Evolutionary conservation across 1,140 invertebrate genomes (phyloP).

Genomic region (Danaus melanippus): DNA sequence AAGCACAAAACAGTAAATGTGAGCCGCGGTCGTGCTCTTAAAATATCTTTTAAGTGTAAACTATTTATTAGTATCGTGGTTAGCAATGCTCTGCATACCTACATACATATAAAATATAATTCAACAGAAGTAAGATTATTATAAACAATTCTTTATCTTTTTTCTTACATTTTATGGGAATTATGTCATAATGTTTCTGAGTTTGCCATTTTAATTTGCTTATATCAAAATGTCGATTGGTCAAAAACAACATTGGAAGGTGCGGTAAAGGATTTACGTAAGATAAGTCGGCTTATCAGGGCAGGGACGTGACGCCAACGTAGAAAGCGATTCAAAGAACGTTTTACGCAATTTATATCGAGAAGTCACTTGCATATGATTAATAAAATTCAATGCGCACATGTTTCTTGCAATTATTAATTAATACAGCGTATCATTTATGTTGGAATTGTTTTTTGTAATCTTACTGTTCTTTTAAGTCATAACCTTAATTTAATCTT

Average conservation of each 20-base stretch:
- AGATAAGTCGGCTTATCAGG: constrained; percentile 57
- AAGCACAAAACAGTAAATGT: too few relatives aligned
- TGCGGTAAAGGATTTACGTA: constrained; percentile 46
- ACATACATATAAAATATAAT: too few relatives aligned
- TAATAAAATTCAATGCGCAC: constrained; percentile 24
- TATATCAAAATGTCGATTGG: constrained; percentile 9
- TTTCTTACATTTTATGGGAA: not conserved
- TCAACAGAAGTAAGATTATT: not conserved
- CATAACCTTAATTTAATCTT: too few relatives aligned
- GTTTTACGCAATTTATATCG: constrained; percentile 41
- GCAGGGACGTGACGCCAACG: constrained; percentile 46
- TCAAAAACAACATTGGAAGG: constrained; percentile 26
- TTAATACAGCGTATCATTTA: not conserved
- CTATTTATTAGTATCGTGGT: too few relatives aligned
- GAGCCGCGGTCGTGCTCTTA: too few relatives aligned
- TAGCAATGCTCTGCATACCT: too few relatives aligned
- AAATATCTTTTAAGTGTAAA: too few relatives aligned
- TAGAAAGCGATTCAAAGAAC: constrained; percentile 64
- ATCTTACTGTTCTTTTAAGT: too few relatives aligned
- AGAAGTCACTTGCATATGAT: constrained; percentile 37
- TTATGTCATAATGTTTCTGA: not conserved
- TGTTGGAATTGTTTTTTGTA: too few relatives aligned
- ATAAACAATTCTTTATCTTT: constrained; percentile 2
- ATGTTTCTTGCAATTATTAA: constrained; percentile 14
- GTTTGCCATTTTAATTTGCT: not conserved